Percentiles rank a stretch among this genome's conserved stretches.
These are phyloP conservation scores for Grammomys surdaster DNA, from an alignment of 2,113 vertebrate genomes.

Conservation along the genomic window DNA sequence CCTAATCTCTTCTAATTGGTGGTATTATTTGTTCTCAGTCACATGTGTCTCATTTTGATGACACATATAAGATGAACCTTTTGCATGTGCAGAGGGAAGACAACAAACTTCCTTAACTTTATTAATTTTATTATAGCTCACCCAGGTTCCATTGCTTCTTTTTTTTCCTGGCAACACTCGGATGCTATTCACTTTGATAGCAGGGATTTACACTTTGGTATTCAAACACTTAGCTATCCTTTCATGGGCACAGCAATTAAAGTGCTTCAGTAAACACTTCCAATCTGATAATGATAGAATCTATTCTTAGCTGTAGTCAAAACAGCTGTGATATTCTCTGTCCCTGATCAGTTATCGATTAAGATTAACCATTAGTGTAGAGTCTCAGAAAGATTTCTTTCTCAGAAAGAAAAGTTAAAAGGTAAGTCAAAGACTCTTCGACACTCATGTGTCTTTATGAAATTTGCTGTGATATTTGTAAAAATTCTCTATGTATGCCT, in stretches of 20 bases:
- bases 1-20: constrained; percentile 56
- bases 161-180: background rate
- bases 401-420: constrained; percentile 14
- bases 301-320: background rate
- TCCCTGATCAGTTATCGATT: constrained; percentile 33
- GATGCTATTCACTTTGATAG: constrained; percentile 7
- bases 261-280: background rate
- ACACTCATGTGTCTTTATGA: background rate
- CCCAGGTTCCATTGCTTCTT: constrained; percentile 24
- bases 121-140: constrained; percentile 51
- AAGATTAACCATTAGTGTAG: constrained; percentile 8
- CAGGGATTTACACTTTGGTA: background rate
- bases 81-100: constrained; percentile 36
- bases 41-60: constrained; percentile 71
- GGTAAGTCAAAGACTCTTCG: background rate
- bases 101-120: constrained; percentile 54
- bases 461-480: constrained; percentile 24
- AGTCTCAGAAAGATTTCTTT: background rate
- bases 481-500: background rate
- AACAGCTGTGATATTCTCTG: background rate
- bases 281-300: background rate
- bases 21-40: constrained; percentile 66
- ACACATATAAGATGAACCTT: background rate
- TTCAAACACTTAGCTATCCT: background rate
- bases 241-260: constrained; percentile 16